These are phyloP conservation scores for Pangasius sanitwongsei DNA, from an alignment of 2,797 vertebrate genomes.

Conservation along the genomic window DNA sequence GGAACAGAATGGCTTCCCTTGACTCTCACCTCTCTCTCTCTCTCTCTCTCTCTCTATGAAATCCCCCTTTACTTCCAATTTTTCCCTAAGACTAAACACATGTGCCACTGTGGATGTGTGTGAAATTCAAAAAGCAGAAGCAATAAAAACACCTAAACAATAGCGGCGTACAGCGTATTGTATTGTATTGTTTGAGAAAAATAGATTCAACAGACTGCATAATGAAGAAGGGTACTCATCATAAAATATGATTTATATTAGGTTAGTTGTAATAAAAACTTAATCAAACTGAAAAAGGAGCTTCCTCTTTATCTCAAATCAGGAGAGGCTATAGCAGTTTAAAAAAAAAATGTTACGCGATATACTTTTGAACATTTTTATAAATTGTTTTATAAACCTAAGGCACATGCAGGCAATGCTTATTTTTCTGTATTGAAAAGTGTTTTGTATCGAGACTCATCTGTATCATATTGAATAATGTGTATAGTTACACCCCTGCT, in stretches of 20 bases:
- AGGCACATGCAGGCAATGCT: not conserved
- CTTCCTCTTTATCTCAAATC: not conserved
- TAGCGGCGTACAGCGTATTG: not conserved
- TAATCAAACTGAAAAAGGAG: not conserved
- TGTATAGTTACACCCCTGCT: not conserved
- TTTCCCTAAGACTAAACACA: not conserved
- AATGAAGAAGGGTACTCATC: not conserved
- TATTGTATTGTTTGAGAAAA: not conserved
- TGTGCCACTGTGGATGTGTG: not conserved
- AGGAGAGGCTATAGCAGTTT: not conserved
- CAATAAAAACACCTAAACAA: conserved; percentile 10
- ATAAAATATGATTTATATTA: not conserved
- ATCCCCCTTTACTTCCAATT: not conserved
- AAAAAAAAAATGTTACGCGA: not conserved
- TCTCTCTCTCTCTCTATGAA: conserved; percentile 11
- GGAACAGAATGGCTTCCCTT: not conserved
- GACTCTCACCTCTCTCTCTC: conserved; percentile 49
- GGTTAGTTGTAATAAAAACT: not conserved
- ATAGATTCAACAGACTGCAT: not conserved
- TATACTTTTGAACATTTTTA: not conserved
- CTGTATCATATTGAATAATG: not conserved
- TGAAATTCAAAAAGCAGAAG: not conserved
- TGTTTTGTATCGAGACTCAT: not conserved
- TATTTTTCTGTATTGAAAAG: not conserved
- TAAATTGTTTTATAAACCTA: too few species aligned